Conservation (phyloP, 2,797 vertebrate species). For the Ctenosaura bakeri region DNA sequence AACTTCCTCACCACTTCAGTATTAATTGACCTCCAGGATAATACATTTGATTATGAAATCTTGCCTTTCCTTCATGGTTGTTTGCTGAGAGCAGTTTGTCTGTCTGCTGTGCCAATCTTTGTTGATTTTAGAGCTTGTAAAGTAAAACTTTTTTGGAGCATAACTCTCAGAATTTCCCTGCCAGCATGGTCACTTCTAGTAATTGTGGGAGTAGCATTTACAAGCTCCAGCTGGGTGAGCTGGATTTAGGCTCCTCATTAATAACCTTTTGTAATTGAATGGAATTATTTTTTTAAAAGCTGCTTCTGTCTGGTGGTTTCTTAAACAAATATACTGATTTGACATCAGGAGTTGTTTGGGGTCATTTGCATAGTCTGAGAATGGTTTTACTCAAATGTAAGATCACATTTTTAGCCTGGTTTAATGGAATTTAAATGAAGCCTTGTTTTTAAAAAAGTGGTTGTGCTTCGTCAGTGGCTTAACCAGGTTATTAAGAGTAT, state of each 20-base stretch:
- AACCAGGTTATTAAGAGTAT: not conserved
- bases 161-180: too few relatives aligned
- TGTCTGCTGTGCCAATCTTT: too few relatives aligned
- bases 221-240: too few relatives aligned
- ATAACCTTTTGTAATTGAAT: not conserved
- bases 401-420: not conserved
- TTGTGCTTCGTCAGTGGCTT: too few relatives aligned
- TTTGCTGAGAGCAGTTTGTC: not conserved
- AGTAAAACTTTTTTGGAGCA: not conserved
- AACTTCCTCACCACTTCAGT: not conserved
- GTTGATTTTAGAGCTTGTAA: too few relatives aligned
- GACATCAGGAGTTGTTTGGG: not conserved
- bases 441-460: not conserved
- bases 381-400: not conserved
- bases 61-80: not conserved
- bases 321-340: not conserved
- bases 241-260: not conserved
- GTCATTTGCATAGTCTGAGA: not conserved
- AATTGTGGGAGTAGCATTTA: too few relatives aligned
- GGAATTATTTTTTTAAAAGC: not conserved
- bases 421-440: not conserved
- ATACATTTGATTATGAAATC: not conserved
- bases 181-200: too few relatives aligned
- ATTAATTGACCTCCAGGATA: not conserved
- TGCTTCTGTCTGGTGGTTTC: not conserved